Base-by-base conservation (phyloP, 2,797 vertebrate species). In the Microctenopoma steveboyesi region DNA sequence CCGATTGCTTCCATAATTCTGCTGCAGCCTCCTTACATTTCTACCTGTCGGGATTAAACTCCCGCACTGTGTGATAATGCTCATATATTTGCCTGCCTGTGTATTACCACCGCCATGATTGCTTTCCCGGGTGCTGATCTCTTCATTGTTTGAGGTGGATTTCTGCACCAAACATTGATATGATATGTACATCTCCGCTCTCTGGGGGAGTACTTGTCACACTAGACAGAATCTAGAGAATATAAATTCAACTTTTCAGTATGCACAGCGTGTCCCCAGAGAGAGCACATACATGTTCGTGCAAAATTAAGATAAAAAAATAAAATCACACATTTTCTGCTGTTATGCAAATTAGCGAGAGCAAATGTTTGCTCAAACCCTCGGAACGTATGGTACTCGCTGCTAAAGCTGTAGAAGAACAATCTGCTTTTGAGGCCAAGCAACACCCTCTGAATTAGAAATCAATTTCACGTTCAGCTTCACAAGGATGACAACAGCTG, bases 1-100 rank as follows among this genome's bases (percentile, higher is more conserved):
- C 50, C 64, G 33, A 75, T 72, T 78, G 73, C 71, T 71, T 74
- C 71, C 66, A 72, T 88, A 72, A 81, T 69, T 87, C 81, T 68
- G 69, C 77, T 2, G 11, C 56, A 43, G 64, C 75, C 58, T 82
- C 66, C 37, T 64, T 22, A 50, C 64, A 37, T 56, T 37, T 58
- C 68, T 16, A 43, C 63, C 65, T 48, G 76, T 68, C 72, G 76
- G 78, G 82, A 84, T 83, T 89, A 63, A 69, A 84, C 74, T 58
- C 72, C 74, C 22, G 50, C 65, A 4, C 62, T 4, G 54, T 60
- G 65, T 27, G 71, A 83, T 85, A 68, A 72, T 11, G 16, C 71
- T 72, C 67, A 81, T 85, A 57, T 55, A 81, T 86, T 80, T 71
- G 76, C 82, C 83, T 74, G 64, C 71, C 0, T 22, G 53, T 53